Conservation (phyloP, 2,797 vertebrate species). For the Leptoclinus maculatus region DNA sequence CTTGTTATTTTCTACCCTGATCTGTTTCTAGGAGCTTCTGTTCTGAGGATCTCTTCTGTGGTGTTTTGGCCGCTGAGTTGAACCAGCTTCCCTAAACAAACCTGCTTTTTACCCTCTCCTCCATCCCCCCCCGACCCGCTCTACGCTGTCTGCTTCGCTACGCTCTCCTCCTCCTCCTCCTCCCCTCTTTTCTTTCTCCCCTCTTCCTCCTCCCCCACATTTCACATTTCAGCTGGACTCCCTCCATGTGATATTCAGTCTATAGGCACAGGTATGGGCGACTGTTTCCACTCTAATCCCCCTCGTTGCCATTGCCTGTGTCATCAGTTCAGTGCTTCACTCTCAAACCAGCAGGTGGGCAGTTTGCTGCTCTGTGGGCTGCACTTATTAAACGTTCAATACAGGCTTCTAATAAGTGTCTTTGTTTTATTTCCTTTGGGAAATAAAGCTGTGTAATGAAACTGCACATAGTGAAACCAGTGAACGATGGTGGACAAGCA, state of each 20-base stretch:
- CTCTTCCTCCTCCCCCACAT: slow-evolving; percentile 79
- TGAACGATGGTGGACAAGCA: slow-evolving; percentile 3
- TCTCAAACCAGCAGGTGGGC: slow-evolving; percentile 55
- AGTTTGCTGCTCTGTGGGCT: slow-evolving; percentile 70
- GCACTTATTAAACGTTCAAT: slow-evolving; percentile 49
- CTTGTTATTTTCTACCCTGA: slow-evolving; percentile 26
- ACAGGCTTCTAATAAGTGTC: slow-evolving; percentile 42
- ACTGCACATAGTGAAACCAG: slow-evolving; percentile 20
- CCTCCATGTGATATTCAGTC: slow-evolving; percentile 96
- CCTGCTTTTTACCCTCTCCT: slow-evolving; percentile 55
- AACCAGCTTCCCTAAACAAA: slow-evolving; percentile 77
- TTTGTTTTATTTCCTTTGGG: slow-evolving; percentile 68
- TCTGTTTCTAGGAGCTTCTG: slow-evolving; percentile 26
- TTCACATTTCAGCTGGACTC: slow-evolving; percentile 87
- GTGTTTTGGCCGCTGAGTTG: slow-evolving; percentile 45
- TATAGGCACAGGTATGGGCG: slow-evolving; percentile 93
- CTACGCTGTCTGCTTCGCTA: slow-evolving; percentile 45
- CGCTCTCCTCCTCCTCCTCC: slow-evolving; percentile 33
- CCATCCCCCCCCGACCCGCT: slow-evolving; percentile 34
- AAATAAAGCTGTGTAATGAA: slow-evolving; percentile 69
- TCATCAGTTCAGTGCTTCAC: slow-evolving; percentile 61
- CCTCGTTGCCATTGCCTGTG: slow-evolving; percentile 32
- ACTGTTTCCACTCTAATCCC: slow-evolving; percentile 48
- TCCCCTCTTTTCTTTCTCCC: slow-evolving; percentile 42
- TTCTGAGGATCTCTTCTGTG: slow-evolving; percentile 18